These are phyloP conservation scores for Cenopis cana DNA, from an alignment of 2,888 invertebrate genomes.

Conservation along the genomic window DNA sequence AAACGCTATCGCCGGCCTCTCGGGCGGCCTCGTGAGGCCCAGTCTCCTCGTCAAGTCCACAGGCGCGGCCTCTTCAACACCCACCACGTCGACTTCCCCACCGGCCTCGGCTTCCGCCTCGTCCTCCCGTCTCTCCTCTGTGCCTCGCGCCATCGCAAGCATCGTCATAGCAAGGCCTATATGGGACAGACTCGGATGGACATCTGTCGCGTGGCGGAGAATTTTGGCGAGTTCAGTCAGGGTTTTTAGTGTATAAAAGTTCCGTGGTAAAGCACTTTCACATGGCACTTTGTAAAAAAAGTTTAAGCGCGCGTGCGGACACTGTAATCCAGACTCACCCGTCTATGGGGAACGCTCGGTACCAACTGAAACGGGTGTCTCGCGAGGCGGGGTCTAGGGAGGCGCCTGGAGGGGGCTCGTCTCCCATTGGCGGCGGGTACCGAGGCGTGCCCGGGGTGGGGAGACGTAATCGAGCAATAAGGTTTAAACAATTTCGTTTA, in stretches of 20 bases:
- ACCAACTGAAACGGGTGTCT: constrained; percentile 62
- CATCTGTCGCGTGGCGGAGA: constrained; percentile 28
- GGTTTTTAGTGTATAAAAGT: background rate
- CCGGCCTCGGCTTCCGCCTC: constrained; percentile 71
- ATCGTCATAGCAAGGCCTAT: constrained; percentile 82
- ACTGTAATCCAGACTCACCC: constrained; percentile 59
- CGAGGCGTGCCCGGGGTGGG: constrained; percentile 82
- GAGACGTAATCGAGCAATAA: constrained; percentile 85
- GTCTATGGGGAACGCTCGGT: constrained; percentile 50
- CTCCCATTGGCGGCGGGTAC: constrained; percentile 73
- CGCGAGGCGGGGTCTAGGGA: constrained; percentile 64
- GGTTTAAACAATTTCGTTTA: constrained; percentile 87
- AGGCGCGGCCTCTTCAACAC: constrained; percentile 80
- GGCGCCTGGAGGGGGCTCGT: constrained; percentile 56
- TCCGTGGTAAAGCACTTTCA: constrained; percentile 54
- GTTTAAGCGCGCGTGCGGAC: constrained; percentile 46
- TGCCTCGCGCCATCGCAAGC: constrained; percentile 82
- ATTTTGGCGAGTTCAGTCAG: constrained; percentile 6
- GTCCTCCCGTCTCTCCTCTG: constrained; percentile 73
- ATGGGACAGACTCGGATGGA: constrained; percentile 44
- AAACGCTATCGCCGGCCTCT: constrained; percentile 89
- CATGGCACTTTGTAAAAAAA: constrained; percentile 47
- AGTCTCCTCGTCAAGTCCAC: constrained; percentile 81
- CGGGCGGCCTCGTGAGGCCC: constrained; percentile 84
- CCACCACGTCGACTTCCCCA: constrained; percentile 79